A percentile compares a stretch with the other conserved stretches of the same genome.
Conservation (phyloP, 1,140 invertebrate species). For the Delia radicum region DNA sequence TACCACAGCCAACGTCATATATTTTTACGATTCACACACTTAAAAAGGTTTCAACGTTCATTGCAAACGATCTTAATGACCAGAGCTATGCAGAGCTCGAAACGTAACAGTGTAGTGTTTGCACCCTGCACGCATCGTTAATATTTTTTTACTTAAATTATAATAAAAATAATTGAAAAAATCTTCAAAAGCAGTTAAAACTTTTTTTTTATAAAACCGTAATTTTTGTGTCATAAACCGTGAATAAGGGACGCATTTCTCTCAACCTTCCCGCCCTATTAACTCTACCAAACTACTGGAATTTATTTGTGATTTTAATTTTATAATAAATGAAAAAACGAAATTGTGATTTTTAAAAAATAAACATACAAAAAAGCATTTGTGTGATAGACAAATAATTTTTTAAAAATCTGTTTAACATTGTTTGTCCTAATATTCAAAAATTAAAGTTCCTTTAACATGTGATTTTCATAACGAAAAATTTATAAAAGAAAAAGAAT, state of each 20-base stretch:
- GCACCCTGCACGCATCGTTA: conserved; percentile 8
- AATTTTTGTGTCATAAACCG: too few relatives aligned
- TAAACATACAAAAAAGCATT: neutral
- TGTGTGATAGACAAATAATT: neutral
- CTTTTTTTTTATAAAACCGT: too few relatives aligned
- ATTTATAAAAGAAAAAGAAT: neutral
- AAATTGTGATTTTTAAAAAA: conserved; percentile 8
- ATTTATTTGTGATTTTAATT: neutral
- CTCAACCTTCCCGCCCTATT: too few relatives aligned
- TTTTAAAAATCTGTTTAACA: neutral
- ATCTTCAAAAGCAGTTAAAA: too few relatives aligned
- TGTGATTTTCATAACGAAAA: neutral
- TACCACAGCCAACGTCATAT: neutral
- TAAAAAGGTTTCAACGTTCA: conserved; percentile 24
- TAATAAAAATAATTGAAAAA: too few relatives aligned
- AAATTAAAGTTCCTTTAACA: neutral
- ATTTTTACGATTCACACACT: neutral
- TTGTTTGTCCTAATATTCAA: neutral
- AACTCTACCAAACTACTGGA: neutral
- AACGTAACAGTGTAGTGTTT: conserved; percentile 25
- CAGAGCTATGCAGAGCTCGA: conserved; percentile 30
- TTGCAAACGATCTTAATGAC: conserved; percentile 11
- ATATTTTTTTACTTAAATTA: neutral
- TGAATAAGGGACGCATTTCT: too few relatives aligned
- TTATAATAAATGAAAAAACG: neutral